Evolutionary conservation across 1,140 invertebrate genomes (phyloP), one percentile per base, ranked within the genome.

Genomic region (Thalassaphorura encarpata): DNA sequence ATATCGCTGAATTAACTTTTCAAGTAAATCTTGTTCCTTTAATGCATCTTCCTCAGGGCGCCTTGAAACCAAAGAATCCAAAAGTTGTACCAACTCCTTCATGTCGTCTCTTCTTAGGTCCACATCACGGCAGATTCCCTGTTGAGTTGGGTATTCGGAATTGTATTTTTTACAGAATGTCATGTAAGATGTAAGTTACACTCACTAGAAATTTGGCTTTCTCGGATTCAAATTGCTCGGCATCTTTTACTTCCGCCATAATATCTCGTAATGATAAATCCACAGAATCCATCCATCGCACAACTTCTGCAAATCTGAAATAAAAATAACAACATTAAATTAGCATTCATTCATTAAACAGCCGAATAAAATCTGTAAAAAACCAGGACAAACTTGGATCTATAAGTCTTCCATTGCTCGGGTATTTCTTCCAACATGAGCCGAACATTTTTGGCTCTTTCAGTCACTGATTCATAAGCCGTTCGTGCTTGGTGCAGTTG

Each of bases 51-150:
- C 76, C 63, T 90, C 85, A 3, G 82, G 79, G 63, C 85, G 82
- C 70, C 90, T 87, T 33, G 84, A 81, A 4, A 86, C 80, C 51
- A 97, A 75, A 58, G 82, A 83, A 64, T 96, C 89, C 31, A 96
- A 71, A 18, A 84, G 89, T 72, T 92, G 85, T 1, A 93, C 87
- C 40, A 97, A 73, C 88, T 89, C 93, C 67, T 93, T 93, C 82
- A 94, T 91, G 62, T 92, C 87, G 71, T 94, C 89, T 45, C 86
- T 78, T 69, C 88, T 87, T 42, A 78, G 80, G 68, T 93, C 88
- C 55, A 92, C 89, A 74, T 94, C 87, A 43, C 82, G 80, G 68
- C 88, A 92, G 60, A 93, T 85, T 69, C 80, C n/a, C n/a, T n/a
- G n/a, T n/a, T n/a, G n/a, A n/a, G n/a, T n/a, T n/a, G n/a, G n/a